Base-by-base conservation (phyloP, 2,797 vertebrate species). In the Sebastes cheni region DNA sequence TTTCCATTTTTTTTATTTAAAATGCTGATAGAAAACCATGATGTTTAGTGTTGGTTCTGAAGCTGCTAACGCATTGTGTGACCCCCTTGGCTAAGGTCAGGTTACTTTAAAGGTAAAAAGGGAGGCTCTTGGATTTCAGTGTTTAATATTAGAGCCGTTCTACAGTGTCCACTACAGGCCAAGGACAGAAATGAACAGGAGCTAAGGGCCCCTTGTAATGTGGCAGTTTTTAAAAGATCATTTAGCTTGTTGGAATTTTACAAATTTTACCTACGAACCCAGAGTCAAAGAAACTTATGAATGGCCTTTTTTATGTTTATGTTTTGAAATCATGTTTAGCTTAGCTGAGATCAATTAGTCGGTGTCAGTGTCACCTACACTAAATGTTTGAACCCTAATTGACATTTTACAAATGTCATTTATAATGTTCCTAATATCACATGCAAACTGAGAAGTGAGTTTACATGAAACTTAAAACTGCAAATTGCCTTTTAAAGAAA, bases 61-160 rank as follows among this genome's bases (percentile, higher is more conserved):
- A 52, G 71, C 71, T 88, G 82, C 85, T 68, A 69, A 79, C 73
- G 72, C 75, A 52, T 75, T 58, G 23, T 81, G 22, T 77, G 67
- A 72, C 6, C 20, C 32, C 9, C 20, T 67, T 59, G 50, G 34
- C 52, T 29, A 23, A 50, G 6, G 36, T 69, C 50, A 22, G n/a
- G 68, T 76, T 71, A 55, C 36, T 36, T 86, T 3, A 65, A 62
- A 32, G 4, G 34, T 23, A 36, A 54, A 66, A 80, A 62, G 18
- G 30, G 30, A 66, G 27, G 27, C 1, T 6, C 2, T 6, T 23
- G 9, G 56, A 36, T 74, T 60, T 71, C 66, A 86, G 84, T 79
- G 74, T 82, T 83, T 55, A 59, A 66, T 18, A 46, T 55, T 16
- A 58, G 39, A 74, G 18, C 50, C 29, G 32, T 68, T 50, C 10